A percentile compares a stretch with the other conserved stretches of the same genome.
phyloP scores from a whole-genome alignment of 2,797 vertebrate genomes.

The Pantherophis alleghaniensis region DNA sequence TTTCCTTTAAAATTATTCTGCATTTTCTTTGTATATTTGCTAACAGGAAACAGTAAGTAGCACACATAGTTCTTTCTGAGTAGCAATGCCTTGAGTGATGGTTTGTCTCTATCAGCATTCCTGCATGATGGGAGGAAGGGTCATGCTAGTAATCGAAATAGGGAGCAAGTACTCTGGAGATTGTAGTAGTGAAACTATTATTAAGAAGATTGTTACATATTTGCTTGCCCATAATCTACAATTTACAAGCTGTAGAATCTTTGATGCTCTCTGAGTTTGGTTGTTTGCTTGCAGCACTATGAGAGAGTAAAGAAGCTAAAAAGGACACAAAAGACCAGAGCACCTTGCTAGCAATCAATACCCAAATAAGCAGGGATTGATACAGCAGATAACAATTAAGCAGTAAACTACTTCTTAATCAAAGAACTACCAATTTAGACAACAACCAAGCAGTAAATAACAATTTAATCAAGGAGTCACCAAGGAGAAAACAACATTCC shows the following conservation, averaged over 20 bases:
- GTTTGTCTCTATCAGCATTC: neutral
- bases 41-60: neutral
- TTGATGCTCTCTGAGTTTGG: neutral
- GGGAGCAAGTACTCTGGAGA: neutral
- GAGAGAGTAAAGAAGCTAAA: neutral
- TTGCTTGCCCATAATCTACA: neutral
- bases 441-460: neutral
- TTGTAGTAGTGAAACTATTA: neutral
- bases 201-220: neutral
- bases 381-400: neutral
- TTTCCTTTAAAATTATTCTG: neutral
- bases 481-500: too few species aligned
- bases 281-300: neutral
- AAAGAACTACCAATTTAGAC: neutral
- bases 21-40: neutral
- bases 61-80: neutral
- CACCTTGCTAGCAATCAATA: neutral
- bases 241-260: neutral
- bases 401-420: neutral
- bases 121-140: neutral
- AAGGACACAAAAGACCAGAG: neutral
- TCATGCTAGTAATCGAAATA: neutral
- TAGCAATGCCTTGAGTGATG: neutral
- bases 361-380: neutral
- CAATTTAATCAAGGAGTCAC: too few species aligned